Evolutionary conservation across 2,888 invertebrate species (phyloP), one percentile per base, ranked within the genome.

Genomic region (Teinopalpus imperialis): DNA sequence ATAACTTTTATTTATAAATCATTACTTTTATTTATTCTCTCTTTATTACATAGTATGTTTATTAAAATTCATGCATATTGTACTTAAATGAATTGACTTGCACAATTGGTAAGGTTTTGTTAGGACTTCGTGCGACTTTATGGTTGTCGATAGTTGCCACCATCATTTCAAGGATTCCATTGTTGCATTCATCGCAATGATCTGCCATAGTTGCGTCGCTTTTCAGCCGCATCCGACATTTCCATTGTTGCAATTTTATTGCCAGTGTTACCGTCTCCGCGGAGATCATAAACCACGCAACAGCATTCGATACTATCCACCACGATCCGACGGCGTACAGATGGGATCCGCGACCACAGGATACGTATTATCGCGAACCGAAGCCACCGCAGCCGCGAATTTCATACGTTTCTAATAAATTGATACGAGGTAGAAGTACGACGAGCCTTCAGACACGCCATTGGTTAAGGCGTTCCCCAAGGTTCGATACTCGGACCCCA

Each of bases 211-310:
- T 78, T 73, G 77, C 79, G 75, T 74, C 78, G 78, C 72, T 77
- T 80, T 78, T 81, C 74, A 79, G 82, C 77, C 79, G 77, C 82
- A 82, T 85, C 80, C 77, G 76, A 78, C 83, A 73, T 74, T 81
- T 79, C 83, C 87, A 87, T 88, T 88, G 87, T 88, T 87, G 81
- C 74, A 62, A 77, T 82, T 87, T 88, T 88, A 88, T 86, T 76
- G 86, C 81, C 64, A 82, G 86, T 87, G 82, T 86, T 85, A 83
- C 81, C 74, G 85, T 81, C 80, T 66, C 76, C 73, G 76, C 72
- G 75, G 69, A 60, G 79, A 66, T 83, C 86, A 79, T 88, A 88
- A 88, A 88, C 67, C 71, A 82, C 67, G 77, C 79, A 68, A 71
- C 72, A 69, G 76, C 81, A 64, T 74, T 78, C 81, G 86, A 82